Conservation (phyloP, 2,113 vertebrate species). For the Thamnophis sirtalis region DNA sequence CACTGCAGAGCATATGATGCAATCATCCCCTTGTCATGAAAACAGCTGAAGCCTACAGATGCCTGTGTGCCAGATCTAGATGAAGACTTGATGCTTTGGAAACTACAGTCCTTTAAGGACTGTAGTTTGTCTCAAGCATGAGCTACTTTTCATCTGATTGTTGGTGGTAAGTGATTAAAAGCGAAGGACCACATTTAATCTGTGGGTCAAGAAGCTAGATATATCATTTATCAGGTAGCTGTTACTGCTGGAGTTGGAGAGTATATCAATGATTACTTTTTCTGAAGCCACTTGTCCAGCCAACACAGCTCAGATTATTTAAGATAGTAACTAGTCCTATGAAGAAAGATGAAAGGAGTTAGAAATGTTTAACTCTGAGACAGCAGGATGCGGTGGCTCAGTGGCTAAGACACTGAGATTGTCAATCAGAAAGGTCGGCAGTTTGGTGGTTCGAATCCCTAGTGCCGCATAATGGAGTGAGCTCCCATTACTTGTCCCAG, state of each 20-base stretch:
- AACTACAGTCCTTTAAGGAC: background rate
- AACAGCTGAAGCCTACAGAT: background rate
- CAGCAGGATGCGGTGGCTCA: too few relatives aligned
- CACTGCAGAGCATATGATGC: background rate
- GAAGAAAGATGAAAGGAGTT: background rate
- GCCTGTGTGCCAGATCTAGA: background rate
- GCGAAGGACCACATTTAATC: background rate
- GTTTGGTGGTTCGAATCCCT: too few relatives aligned
- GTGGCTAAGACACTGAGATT: too few relatives aligned
- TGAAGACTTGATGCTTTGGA: background rate
- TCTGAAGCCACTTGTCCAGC: background rate
- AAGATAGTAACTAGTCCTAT: background rate
- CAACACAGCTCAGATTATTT: background rate
- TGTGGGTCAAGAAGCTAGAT: background rate
- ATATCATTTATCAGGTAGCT: background rate
- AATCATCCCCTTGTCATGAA: background rate
- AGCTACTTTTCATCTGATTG: background rate
- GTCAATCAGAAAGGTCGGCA: too few relatives aligned
- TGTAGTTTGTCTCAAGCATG: background rate
- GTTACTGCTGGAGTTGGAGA: background rate
- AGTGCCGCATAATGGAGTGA: too few relatives aligned
- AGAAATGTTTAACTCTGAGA: background rate
- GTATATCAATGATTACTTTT: background rate
- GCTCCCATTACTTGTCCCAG: too few relatives aligned
- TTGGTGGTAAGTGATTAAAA: background rate